Conservation (phyloP, 2,797 vertebrate genomes). For the Lagocephalus sceleratus region DNA sequence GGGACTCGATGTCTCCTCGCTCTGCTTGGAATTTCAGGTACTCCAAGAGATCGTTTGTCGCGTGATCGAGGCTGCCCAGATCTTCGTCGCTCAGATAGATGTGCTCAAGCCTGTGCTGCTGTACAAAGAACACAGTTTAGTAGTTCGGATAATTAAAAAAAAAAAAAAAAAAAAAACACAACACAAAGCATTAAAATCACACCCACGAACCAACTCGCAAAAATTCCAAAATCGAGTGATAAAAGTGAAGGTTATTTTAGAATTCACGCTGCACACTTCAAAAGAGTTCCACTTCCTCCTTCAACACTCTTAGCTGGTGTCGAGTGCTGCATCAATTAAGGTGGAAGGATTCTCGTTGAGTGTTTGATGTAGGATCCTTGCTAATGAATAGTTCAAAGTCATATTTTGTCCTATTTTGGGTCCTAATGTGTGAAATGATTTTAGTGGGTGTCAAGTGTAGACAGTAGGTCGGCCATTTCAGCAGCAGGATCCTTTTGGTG, state of each 20-base stretch:
- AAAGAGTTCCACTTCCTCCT: too few species aligned
- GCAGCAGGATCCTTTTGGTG: too few species aligned
- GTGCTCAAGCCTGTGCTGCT: conserved; percentile 81
- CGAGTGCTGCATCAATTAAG: too few species aligned
- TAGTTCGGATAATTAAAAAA: not conserved
- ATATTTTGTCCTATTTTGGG: too few species aligned
- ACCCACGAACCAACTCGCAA: not conserved
- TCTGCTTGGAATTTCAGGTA: conserved; percentile 86
- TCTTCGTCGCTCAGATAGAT: conserved; percentile 81
- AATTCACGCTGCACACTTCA: too few species aligned
- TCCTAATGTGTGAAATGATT: too few species aligned
- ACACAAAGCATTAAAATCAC: not conserved
- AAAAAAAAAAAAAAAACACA: not conserved
- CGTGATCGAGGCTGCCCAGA: conserved; percentile 76
- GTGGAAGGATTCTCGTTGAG: too few species aligned
- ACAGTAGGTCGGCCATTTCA: too few species aligned
- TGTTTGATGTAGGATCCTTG: too few species aligned
- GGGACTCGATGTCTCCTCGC: conserved; percentile 81
- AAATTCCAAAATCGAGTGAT: not conserved
- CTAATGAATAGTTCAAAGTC: too few species aligned
- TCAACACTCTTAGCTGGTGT: too few species aligned
- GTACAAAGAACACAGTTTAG: conserved; percentile 16
- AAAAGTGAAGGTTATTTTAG: not conserved
- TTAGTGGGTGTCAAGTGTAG: too few species aligned
- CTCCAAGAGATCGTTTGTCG: conserved; percentile 80